Conservation (phyloP, 2,888 invertebrate species). For the Dicycla oo region DNA sequence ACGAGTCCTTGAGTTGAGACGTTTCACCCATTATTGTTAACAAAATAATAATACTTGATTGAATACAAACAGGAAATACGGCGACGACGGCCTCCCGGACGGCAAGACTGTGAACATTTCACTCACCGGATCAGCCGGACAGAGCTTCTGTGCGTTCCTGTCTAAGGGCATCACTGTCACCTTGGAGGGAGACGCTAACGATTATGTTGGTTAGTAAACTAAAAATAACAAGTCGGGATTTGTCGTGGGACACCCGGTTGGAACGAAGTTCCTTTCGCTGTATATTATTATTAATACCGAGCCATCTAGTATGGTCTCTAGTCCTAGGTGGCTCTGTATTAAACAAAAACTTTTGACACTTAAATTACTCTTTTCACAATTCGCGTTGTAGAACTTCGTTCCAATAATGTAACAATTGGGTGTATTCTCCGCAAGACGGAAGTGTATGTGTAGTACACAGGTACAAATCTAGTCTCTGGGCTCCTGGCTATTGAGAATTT, state of each 20-base stretch:
- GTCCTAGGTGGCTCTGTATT: too few relatives aligned
- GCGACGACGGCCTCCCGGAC: constrained; percentile 96
- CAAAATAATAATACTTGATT: background rate
- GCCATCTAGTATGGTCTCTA: too few relatives aligned
- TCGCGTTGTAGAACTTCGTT: too few relatives aligned
- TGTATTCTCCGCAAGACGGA: background rate
- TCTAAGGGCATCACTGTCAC: constrained; percentile 97
- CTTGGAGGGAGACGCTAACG: constrained; percentile 99
- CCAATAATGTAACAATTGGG: too few relatives aligned
- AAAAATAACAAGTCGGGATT: background rate
- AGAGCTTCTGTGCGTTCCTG: constrained; percentile 99
- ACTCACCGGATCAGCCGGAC: constrained; percentile 98
- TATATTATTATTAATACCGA: too few relatives aligned
- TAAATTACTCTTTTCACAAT: too few relatives aligned
- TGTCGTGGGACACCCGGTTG: too few relatives aligned
- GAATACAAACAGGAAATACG: constrained; percentile 92
- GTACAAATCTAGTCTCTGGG: background rate
- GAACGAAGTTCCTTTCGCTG: too few relatives aligned
- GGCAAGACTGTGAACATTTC: constrained; percentile 94
- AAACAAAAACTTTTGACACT: too few relatives aligned
- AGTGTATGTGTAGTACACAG: background rate
- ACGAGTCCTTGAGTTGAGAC: too few relatives aligned
- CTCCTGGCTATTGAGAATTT: background rate
- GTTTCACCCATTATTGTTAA: background rate
- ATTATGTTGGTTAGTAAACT: constrained; percentile 95